Evolutionary conservation across 2,113 vertebrate genomes (phyloP), one percentile per base, ranked within the genome.

Genomic region (Athene cunicularia): DNA sequence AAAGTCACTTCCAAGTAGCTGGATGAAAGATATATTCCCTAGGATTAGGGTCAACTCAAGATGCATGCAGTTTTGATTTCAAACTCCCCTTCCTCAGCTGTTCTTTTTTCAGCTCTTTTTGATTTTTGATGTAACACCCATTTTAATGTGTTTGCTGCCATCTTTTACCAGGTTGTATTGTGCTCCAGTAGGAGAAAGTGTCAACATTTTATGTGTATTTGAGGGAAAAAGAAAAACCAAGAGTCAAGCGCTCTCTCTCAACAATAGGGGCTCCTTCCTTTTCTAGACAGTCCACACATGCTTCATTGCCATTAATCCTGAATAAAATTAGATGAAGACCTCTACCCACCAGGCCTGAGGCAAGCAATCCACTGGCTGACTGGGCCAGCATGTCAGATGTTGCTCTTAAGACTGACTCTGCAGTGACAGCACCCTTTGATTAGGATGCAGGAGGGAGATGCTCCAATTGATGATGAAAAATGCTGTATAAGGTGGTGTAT

Each of bases 361-460:
- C 68, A 71, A 87, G 23, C 35, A 72, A 43, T 47, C 81, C 19
- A 27, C 9, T 1, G 22, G 28, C 63, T 59, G 68, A 80, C 55
- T 74, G 50, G 67, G 64, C 8, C 82, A 70, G 50, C 15, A 22
- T 4, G 6, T 60, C 63, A 27, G 26, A 72, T 15, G 8, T 24
- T 1, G 0, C 50, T 77, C 2, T 2, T n/a, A 76, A 53, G 56
- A 32, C 12, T 3, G 12, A 43, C 55, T 64, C 26, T 32, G 39
- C 63, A 39, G 41, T 8, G 21, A n/a, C 77, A 82, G 52, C 47
- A 32, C 43, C 4, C 1, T 68, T 84, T 91, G 77, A 30, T 75
- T 59, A 55, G 33, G 77, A 35, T 39, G 47, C 73, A 74, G 41
- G 20, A 55, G 56, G 21, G 32, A 94, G 33, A 43, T 53, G 21